Conservation (phyloP, 1,140 invertebrate species). For the Drosophila suzukii region DNA sequence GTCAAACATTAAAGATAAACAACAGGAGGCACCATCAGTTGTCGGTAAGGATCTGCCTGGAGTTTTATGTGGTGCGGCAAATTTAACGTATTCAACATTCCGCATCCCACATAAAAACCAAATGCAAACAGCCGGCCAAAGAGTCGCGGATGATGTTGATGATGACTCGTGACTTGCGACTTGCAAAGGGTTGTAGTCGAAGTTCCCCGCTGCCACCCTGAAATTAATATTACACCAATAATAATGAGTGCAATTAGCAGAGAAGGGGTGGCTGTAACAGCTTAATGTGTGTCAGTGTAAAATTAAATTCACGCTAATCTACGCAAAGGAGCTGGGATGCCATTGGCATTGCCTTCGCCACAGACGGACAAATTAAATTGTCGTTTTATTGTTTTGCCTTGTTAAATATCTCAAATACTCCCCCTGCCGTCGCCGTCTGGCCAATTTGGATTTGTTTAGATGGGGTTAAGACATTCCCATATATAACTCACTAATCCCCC, state of each 20-base stretch:
- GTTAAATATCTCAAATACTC: slow-evolving; percentile 77
- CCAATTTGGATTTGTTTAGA: slow-evolving; percentile 78
- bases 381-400: slow-evolving; percentile 78
- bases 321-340: slow-evolving; percentile 28
- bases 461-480: slow-evolving; percentile 81
- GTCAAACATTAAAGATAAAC: slow-evolving; percentile 67
- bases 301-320: slow-evolving; percentile 81
- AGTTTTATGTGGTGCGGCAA: slow-evolving; percentile 60
- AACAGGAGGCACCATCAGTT: slow-evolving; percentile 35
- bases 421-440: slow-evolving; percentile 52
- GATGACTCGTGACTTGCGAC: slow-evolving; percentile 9
- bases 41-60: slow-evolving; percentile 14
- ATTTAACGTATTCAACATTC: slow-evolving; percentile 47
- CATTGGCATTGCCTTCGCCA: slow-evolving; percentile 38
- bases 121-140: slow-evolving; percentile 67
- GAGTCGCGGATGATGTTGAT: slow-evolving; percentile 18
- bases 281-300: slow-evolving; percentile 80
- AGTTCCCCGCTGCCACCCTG: slow-evolving; percentile 16
- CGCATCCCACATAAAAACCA: slow-evolving; percentile 68
- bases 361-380: slow-evolving; percentile 74
- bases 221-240: slow-evolving; percentile 74
- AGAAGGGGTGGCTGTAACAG: slow-evolving; percentile 40
- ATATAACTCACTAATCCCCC: slow-evolving; percentile 76
- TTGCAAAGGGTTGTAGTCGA: slow-evolving; percentile 44
- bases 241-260: slow-evolving; percentile 78